Conservation (phyloP, 2,888 invertebrate genomes). For the Nomada flava region DNA sequence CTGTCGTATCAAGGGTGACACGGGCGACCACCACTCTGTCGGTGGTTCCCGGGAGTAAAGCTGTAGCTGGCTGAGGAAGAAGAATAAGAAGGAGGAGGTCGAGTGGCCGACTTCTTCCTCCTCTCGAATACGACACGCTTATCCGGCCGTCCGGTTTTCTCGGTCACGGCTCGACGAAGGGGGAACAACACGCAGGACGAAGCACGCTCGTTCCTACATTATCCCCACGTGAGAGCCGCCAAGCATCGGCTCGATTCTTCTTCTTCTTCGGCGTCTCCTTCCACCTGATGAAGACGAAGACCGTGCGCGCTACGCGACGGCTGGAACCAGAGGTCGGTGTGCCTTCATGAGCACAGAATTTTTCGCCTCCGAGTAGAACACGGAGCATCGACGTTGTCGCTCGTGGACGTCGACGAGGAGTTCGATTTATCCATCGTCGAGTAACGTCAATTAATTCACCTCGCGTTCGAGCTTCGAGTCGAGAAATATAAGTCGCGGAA, state of each 20-base stretch:
- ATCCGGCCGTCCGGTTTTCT: conserved; percentile 77
- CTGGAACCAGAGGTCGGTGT: conserved; percentile 32
- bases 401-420: conserved; percentile 4
- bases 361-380: conserved; percentile 15
- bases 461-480: background rate
- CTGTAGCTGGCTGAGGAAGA: conserved; percentile 24
- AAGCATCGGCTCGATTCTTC: conserved; percentile 42
- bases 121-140: conserved; percentile 68
- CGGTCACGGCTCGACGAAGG: conserved; percentile 78
- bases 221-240: conserved; percentile 64
- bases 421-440: background rate
- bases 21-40: conserved; percentile 34
- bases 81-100: conserved; percentile 41
- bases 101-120: conserved; percentile 75
- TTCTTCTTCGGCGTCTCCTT: conserved; percentile 52
- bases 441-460: background rate
- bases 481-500: background rate
- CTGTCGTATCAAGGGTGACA: conserved; percentile 42
- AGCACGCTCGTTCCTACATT: conserved; percentile 61
- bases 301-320: conserved; percentile 29
- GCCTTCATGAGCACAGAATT: conserved; percentile 40
- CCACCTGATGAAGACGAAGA: conserved; percentile 52
- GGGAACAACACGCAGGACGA: conserved; percentile 58
- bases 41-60: conserved; percentile 38
- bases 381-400: background rate